A percentile compares a stretch with the other conserved stretches of the same genome.
phyloP scores from a whole-genome alignment of 2,797 vertebrate genomes.

The Ataeniobius toweri region DNA sequence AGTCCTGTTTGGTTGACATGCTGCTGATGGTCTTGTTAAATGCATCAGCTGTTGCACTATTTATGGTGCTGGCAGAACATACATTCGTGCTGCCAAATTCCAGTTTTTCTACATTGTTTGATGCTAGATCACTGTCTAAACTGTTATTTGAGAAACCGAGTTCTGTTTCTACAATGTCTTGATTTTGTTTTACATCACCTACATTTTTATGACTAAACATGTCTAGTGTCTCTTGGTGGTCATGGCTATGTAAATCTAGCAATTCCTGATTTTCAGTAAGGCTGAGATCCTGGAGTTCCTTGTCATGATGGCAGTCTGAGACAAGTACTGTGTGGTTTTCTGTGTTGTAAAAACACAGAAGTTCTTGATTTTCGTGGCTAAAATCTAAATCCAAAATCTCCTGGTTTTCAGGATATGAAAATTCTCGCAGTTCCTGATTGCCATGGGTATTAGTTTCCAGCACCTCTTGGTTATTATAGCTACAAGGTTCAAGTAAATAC shows the following conservation, averaged over 20 bases:
- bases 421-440: constrained; percentile 36
- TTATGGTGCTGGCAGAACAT: constrained; percentile 27
- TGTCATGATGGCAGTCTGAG: constrained; percentile 33
- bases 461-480: constrained; percentile 54
- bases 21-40: constrained; percentile 18
- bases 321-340: constrained; percentile 42
- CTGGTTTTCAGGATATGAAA: constrained; percentile 52
- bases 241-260: constrained; percentile 35
- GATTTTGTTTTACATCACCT: constrained; percentile 65
- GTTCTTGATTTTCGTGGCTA: constrained; percentile 41
- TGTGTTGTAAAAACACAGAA: constrained; percentile 23
- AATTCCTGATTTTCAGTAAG: constrained; percentile 51
- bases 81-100: constrained; percentile 35
- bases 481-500: constrained; percentile 23
- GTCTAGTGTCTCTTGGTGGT: constrained; percentile 59
- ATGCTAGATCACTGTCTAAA: constrained; percentile 59
- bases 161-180: constrained; percentile 36
- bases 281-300: constrained; percentile 21
- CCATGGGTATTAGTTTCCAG: constrained; percentile 30
- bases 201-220: constrained; percentile 27
- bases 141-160: constrained; percentile 48
- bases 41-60: constrained; percentile 26
- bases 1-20: constrained; percentile 28
- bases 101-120: constrained; percentile 53
- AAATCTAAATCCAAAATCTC: constrained; percentile 52